Conservation (phyloP, 2,888 invertebrate genomes). For the Heliconius aoede region DNA sequence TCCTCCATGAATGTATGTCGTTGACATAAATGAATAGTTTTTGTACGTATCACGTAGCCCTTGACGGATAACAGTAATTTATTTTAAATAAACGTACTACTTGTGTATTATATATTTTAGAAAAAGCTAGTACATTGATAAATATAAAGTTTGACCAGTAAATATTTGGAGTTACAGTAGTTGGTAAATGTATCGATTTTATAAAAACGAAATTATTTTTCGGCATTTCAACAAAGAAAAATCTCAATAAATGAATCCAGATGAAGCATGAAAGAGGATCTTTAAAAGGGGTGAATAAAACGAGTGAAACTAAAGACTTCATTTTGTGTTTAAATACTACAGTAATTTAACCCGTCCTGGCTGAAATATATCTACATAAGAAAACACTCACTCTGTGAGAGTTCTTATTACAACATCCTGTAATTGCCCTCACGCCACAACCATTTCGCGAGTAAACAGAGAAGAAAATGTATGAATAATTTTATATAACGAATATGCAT, state of each 20-base stretch:
- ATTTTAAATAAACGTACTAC: background rate
- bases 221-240: background rate
- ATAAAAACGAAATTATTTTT: too few species aligned
- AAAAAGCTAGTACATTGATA: too few species aligned
- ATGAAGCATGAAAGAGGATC: background rate
- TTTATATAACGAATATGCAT: constrained; percentile 13
- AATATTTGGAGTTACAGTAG: too few species aligned
- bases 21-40: background rate
- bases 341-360: background rate
- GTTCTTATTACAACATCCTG: constrained; percentile 1
- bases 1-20: background rate
- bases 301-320: background rate
- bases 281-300: background rate
- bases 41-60: background rate
- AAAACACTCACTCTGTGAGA: background rate
- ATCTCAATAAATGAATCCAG: background rate
- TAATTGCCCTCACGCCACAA: background rate
- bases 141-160: too few species aligned
- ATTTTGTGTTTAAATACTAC: background rate
- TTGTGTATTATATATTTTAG: too few species aligned
- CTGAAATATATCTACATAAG: background rate
- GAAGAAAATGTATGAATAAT: constrained; percentile 9
- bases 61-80: background rate
- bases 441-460: background rate
- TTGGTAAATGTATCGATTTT: too few species aligned